These are phyloP conservation scores for Pycnomerus fuliginosus DNA, from an alignment of 2,888 invertebrate genomes.

Conservation along the genomic window DNA sequence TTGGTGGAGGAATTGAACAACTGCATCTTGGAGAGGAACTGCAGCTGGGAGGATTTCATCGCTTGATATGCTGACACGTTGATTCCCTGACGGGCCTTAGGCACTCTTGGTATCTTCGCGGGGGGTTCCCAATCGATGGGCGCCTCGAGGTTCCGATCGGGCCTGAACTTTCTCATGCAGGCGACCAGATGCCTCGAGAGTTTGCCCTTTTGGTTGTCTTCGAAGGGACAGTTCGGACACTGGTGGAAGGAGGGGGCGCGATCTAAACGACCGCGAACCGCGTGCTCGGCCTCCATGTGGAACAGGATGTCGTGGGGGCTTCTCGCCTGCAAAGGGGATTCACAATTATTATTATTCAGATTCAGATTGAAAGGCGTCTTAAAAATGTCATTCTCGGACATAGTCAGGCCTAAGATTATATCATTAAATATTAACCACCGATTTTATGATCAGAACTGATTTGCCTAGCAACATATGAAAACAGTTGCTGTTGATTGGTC, in stretches of 20 bases:
- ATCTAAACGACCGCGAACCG: constrained; percentile 78
- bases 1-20: constrained; percentile 32
- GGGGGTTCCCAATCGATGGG: constrained; percentile 92
- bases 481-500: no score
- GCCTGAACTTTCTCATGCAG: constrained; percentile 87
- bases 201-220: constrained; percentile 90
- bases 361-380: no score
- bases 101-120: constrained; percentile 83
- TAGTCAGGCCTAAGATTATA: no score
- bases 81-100: constrained; percentile 49
- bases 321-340: constrained; percentile 65
- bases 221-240: constrained; percentile 91
- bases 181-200: constrained; percentile 83
- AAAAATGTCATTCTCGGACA: no score
- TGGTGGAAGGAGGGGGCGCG: constrained; percentile 86
- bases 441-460: no score
- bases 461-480: no score
- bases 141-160: constrained; percentile 82
- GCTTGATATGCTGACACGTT: constrained; percentile 54
- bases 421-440: no score
- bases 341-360: no score
- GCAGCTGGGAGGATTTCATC: constrained; percentile 50
- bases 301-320: constrained; percentile 85
- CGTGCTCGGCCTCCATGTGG: constrained; percentile 91
- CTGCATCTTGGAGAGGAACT: constrained; percentile 49